Base-by-base conservation (phyloP, 2,888 invertebrate species). In the Lasioglossum marginatum region DNA sequence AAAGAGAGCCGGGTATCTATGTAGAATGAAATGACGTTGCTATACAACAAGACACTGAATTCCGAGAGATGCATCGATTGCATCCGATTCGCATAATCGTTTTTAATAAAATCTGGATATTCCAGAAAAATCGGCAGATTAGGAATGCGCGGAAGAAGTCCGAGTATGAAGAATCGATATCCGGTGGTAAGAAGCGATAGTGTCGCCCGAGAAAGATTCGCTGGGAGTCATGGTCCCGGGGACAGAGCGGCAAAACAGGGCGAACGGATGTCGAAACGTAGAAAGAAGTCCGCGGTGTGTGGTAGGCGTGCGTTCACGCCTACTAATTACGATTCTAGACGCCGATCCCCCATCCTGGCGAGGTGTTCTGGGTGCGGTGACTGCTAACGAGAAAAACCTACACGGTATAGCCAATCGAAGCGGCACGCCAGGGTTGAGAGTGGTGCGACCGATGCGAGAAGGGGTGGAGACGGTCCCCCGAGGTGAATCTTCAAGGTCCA, bases 241-340 rank as follows among this genome's bases (percentile, higher is more conserved):
- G 72, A n/a, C 12, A 40, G 52, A n/a, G 27, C 8, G 19, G 76
- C 60, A 84, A 75, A 88, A 79, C 71, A 78, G 78, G 72, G 48
- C 77, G 82, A 87, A 87, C 73, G 84, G 75, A 90, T 71, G 84
- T 79, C 88, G 81, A 87, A 82, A 66, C 70, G 80, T 45, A 79
- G 79, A 89, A 87, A 88, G 83, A 90, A 89, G 87, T 89, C 87
- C 37, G 85, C 89, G 92, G 93, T 93, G 93, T 94, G 93, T 92
- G 93, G 94, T 94, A 93, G 95, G 95, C 94, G 94, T 94, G 83
- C 84, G 88, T 92, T 93, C 92, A 95, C 95, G 95, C 95, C 95
- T 95, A 94, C 95, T 95, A 95, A 95, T 95, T 94, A 95, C 93
- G 91, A 92, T 93, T 94, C 93, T 93, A 92, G 93, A 94, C 92